Percentiles rank a stretch among this genome's conserved stretches.
Evolutionary conservation across 2,113 vertebrate species (phyloP).

Genomic region (Xerus inauris): DNA sequence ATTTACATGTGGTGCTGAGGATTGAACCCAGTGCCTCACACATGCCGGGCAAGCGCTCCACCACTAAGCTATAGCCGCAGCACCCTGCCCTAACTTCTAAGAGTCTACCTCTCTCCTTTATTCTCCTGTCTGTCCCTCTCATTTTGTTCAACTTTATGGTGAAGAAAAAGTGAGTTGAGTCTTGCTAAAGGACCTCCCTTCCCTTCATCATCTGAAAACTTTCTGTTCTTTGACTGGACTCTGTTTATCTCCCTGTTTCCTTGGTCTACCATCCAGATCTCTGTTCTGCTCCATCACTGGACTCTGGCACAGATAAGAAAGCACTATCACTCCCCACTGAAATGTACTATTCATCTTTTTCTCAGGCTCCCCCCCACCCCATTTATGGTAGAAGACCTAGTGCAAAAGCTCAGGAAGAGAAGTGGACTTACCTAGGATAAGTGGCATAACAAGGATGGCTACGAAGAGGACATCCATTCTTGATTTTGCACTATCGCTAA

Average conservation of each 20-base stretch:
- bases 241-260: not conserved
- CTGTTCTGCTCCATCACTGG: not conserved
- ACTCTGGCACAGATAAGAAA: not conserved
- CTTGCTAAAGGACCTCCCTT: not conserved
- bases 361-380: not conserved
- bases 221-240: not conserved
- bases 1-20: too few species aligned
- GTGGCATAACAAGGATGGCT: slow-evolving; percentile 67
- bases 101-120: not conserved
- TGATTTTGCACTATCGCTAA: slow-evolving; percentile 18
- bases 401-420: not conserved
- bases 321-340: not conserved
- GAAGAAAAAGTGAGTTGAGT: not conserved
- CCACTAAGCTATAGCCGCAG: too few species aligned
- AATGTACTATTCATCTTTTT: too few species aligned
- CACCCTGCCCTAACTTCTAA: not conserved
- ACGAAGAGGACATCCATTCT: slow-evolving; percentile 77
- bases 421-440: slow-evolving; percentile 75
- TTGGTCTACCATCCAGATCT: not conserved
- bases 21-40: too few species aligned
- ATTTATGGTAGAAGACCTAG: not conserved
- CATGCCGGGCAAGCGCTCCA: too few species aligned
- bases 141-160: not conserved
- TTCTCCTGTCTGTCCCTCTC: not conserved
- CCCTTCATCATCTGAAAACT: not conserved